These are phyloP conservation scores for Brachyrhaphis roseni DNA, from an alignment of 2,797 vertebrate genomes.

Conservation along the genomic window DNA sequence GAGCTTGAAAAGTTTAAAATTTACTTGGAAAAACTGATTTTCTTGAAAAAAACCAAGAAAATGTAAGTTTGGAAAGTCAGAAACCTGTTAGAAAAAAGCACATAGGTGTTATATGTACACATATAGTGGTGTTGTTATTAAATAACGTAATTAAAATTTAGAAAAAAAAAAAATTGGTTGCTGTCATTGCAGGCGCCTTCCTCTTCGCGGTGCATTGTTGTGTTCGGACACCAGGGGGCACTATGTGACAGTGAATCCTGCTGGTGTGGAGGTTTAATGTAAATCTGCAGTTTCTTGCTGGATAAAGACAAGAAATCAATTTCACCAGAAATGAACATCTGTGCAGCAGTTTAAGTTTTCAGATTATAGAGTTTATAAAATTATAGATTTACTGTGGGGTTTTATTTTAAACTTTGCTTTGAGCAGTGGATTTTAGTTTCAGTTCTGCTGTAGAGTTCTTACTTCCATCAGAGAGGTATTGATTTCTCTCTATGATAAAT, in stretches of 20 bases:
- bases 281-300: slow-evolving; percentile 5
- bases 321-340: background rate
- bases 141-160: too few species aligned
- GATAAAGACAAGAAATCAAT: background rate
- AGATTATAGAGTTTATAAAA: background rate
- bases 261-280: background rate
- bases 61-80: too few species aligned
- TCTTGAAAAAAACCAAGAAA: too few species aligned
- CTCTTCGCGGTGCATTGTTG: slow-evolving; percentile 21
- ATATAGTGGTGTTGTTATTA: too few species aligned
- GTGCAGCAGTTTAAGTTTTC: background rate
- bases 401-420: background rate
- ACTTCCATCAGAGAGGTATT: background rate
- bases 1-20: too few species aligned
- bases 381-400: background rate
- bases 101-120: too few species aligned
- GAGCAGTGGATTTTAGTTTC: background rate
- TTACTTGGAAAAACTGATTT: too few species aligned
- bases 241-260: slow-evolving; percentile 41
- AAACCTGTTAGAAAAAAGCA: too few species aligned
- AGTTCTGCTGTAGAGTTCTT: background rate
- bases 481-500: background rate
- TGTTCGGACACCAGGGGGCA: slow-evolving; percentile 68
- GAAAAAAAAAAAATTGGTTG: too few species aligned
- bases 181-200: slow-evolving; percentile 35